Evolutionary conservation across 2,797 vertebrate genomes (phyloP).

Genomic region (Fringilla coelebs): DNA sequence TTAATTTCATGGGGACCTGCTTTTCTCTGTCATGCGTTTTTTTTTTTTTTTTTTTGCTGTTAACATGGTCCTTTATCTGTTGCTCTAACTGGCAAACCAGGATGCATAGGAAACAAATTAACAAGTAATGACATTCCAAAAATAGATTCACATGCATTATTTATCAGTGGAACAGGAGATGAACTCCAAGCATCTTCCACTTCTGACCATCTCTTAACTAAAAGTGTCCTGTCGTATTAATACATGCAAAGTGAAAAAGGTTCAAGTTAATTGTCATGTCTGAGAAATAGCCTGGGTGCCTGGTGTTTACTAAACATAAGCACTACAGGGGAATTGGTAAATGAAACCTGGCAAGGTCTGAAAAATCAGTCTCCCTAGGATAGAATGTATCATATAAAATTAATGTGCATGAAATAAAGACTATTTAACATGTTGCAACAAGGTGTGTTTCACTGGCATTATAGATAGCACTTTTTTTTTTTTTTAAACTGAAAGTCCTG

Average conservation of each 20-base stretch:
- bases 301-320: constrained; percentile 9
- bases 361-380: neutral
- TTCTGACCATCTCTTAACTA: neutral
- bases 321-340: neutral
- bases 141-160: neutral
- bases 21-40: neutral
- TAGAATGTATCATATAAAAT: neutral
- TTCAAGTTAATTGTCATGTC: constrained; percentile 6
- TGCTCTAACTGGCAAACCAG: neutral
- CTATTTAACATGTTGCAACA: neutral
- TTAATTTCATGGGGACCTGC: neutral
- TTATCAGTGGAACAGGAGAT: neutral
- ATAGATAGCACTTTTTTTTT: neutral
- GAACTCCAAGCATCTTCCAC: neutral
- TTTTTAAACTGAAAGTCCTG: neutral
- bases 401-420: neutral
- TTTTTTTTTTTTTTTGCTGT: neutral
- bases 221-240: neutral
- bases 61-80: neutral
- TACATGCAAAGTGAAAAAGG: neutral
- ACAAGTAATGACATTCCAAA: neutral
- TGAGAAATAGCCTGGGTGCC: neutral
- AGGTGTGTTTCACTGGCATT: neutral
- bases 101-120: neutral
- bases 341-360: constrained; percentile 7